Evolutionary conservation across 2,888 invertebrate species (phyloP), one percentile per base, ranked within the genome.

Genomic region (Acheta domesticus): DNA sequence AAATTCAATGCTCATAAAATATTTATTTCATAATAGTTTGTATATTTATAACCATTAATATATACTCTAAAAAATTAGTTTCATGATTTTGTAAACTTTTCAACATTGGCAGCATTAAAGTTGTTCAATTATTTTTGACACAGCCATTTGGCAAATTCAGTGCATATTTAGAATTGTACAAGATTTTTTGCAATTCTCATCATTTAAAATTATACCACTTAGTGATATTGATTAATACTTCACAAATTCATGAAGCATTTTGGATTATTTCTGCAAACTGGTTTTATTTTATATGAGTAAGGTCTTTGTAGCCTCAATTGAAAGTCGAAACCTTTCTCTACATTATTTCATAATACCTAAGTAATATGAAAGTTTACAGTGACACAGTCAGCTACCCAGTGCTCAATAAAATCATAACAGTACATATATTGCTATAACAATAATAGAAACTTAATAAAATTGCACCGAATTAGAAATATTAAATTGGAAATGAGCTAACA

Each of bases 101-200:
- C 62, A 62, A 62, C 62, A 62, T 62, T 62, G 62, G 62, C 62
- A 62, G 62, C 62, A 19, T 62, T 19, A n/a, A 62, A 62, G 62
- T 62, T 62, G 62, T 62, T 62, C n/a, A 19, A 19, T 62, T 62
- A 19, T 62, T n/a, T 62, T 62, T 62, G 62, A 62, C 62, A 62
- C 62, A 62, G 62, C 62, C 62, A 62, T 62, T 62, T 62, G 62
- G 62, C 62, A 62, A 62, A 62, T 62, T 62, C 62, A 62, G 62
- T 62, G 62, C 62, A 19, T 62, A 62, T 19, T 19, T 62, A n/a
- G 62, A 62, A 62, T 62, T 62, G 62, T 62, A n/a, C 16, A n/a
- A 19, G n/a, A 62, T 62, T 62, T 62, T 62, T n/a, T n/a, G n/a
- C 62, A 62, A 62, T 19, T 62, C 62, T n/a, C 14, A 62, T 23